Evolutionary conservation across 1,140 invertebrate species (phyloP).

Genomic region (Drosophila pruinosa): DNA sequence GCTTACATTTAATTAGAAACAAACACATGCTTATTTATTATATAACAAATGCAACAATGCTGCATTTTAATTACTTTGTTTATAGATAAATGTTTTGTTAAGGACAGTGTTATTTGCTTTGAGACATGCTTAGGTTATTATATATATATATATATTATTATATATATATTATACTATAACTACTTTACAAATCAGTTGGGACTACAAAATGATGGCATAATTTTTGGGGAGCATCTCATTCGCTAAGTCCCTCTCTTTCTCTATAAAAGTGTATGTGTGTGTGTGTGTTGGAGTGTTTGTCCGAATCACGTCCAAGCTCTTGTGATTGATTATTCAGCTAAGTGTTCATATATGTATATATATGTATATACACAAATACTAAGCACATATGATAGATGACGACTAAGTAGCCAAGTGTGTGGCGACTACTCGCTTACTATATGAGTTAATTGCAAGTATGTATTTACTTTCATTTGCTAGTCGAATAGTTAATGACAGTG

Average conservation of each 20-base stretch:
- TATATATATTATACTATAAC: too few species aligned
- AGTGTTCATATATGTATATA: slow-evolving; percentile 15
- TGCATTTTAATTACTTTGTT: too few species aligned
- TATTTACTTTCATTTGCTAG: not conserved
- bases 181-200: slow-evolving; percentile 11
- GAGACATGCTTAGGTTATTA: too few species aligned
- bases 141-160: too few species aligned
- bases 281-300: not conserved
- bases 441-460: slow-evolving; percentile 8
- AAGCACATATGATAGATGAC: slow-evolving; percentile 33
- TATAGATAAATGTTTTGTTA: too few species aligned
- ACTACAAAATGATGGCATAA: slow-evolving; percentile 20
- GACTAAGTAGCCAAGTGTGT: slow-evolving; percentile 3
- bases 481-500: not conserved
- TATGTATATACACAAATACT: not conserved
- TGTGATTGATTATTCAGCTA: slow-evolving; percentile 45
- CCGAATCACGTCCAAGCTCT: slow-evolving; percentile 30
- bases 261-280: not conserved
- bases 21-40: too few species aligned
- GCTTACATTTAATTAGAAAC: too few species aligned
- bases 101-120: too few species aligned
- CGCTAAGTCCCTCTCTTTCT: not conserved
- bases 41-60: too few species aligned
- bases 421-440: not conserved
- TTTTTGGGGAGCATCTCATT: not conserved